Base-by-base conservation (phyloP, 2,797 vertebrate genomes). In the Molossus molossus region DNA sequence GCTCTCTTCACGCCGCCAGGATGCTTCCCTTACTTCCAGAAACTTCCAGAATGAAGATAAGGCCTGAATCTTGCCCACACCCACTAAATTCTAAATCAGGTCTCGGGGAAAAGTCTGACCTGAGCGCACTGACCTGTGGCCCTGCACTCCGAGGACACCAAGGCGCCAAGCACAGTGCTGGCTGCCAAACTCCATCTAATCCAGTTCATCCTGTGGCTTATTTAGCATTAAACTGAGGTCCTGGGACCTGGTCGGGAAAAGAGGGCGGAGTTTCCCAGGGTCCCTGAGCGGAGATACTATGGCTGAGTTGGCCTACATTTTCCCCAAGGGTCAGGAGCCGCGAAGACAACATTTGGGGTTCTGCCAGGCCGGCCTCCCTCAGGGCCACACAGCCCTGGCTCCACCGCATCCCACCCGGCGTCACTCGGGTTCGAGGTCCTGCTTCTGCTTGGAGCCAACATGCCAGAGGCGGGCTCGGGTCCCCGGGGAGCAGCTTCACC, bases 211-310 rank as follows among this genome's bases (percentile, higher is more conserved):
- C 50, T 18, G 6, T 4, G 76, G 55, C 55, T 89, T 93, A 58
- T 83, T 92, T 58, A 82, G 88, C 10, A 25, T 37, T 21, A n/a
- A 81, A 65, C 55, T 48, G 23, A 91, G 17, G 27, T 76, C 48
- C 53, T n/a, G 45, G 29, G 88, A 40, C 37, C 91, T 37, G 65
- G 21, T 12, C 67, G 7, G 48, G 91, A 20, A 77, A 48, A 73
- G 91, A 91, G 76, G 60, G 27, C 75, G 58, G 48, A 77, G 81
- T 90, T 94, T 72, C 53, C 58, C 70, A 64, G 50, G 29, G 73
- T 58, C 69, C 40, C 58, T 1, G 0, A 29, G 75, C 90, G 82
- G 69, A 37, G 53, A 50, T 1, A n/a, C 40, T 57, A 60, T 0
- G 4, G 77, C 64, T 0, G 25, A 76, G 70, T 33, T 14, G 57